phyloP scores from a whole-genome alignment of 2,113 vertebrate species.

The Plectropomus leopardus region DNA sequence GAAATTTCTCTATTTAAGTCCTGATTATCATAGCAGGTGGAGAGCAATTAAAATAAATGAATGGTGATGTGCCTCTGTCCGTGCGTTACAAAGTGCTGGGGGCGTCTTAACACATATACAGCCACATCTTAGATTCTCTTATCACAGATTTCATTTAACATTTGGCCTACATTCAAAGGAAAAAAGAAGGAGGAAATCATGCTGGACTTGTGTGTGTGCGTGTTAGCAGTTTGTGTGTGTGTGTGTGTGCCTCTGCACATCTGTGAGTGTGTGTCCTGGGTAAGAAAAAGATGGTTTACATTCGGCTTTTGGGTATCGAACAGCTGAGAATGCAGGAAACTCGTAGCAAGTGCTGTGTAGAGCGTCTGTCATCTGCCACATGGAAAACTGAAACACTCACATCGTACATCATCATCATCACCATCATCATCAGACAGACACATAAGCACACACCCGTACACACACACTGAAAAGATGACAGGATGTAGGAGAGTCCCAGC shows the following conservation, averaged over 20 bases:
- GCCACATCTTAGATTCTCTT: conserved; percentile 47
- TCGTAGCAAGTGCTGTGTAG: conserved; percentile 21
- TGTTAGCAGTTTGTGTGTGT: conserved; percentile 25
- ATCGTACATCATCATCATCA: conserved; percentile 69
- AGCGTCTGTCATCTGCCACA: conserved; percentile 63
- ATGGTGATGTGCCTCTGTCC: conserved; percentile 69
- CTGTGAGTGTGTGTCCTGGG: conserved; percentile 33
- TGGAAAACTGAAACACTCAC: conserved; percentile 60
- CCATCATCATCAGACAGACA: conserved; percentile 38
- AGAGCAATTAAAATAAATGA: conserved; percentile 84
- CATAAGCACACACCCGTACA: conserved; percentile 11
- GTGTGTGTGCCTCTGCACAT: background rate
- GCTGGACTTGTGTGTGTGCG: background rate
- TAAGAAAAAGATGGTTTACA: conserved; percentile 59
- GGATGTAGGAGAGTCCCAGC: conserved; percentile 45
- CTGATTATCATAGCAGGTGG: conserved; percentile 81
- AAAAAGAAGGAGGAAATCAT: conserved; percentile 38
- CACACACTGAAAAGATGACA: conserved; percentile 15
- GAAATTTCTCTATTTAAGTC: conserved; percentile 82
- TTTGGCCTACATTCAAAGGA: conserved; percentile 59
- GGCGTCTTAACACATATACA: conserved; percentile 51
- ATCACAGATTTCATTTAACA: conserved; percentile 61
- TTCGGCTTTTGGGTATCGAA: conserved; percentile 59
- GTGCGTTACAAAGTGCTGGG: conserved; percentile 60
- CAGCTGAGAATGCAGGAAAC: conserved; percentile 80